phyloP scores from a whole-genome alignment of 2,888 invertebrate genomes.

The Merodon equestris region DNA sequence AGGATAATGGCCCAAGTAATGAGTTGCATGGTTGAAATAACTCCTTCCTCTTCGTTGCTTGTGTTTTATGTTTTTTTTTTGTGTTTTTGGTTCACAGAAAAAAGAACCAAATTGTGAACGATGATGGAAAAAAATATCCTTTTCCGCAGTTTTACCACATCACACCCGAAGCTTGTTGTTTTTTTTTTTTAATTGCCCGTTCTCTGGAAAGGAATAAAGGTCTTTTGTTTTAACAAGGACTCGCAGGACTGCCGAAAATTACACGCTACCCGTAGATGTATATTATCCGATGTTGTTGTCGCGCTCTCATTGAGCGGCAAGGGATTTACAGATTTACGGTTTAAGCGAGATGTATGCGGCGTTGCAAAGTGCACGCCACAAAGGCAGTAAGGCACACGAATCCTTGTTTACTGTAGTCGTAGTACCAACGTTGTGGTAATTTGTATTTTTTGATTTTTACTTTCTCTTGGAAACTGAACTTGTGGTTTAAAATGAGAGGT shows the following conservation, averaged over 20 bases:
- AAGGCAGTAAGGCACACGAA: conserved; percentile 14
- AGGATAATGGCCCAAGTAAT: conserved; percentile 64
- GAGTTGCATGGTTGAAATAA: conserved; percentile 65
- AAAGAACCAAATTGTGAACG: conserved; percentile 1
- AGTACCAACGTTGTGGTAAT: too few species aligned
- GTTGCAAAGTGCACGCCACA: conserved; percentile 57
- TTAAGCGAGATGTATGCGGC: conserved; percentile 53
- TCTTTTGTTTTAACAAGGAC: conserved; percentile 12
- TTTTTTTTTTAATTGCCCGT: conserved; percentile 10
- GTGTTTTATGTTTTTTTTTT: too few species aligned
- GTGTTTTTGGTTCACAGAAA: conserved; percentile 31
- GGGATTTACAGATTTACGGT: conserved; percentile 47
- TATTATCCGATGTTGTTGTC: conserved; percentile 15
- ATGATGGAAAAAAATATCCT: conserved; percentile 45
- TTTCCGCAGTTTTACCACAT: conserved; percentile 59
- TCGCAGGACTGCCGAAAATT: conserved; percentile 61
- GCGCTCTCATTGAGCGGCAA: conserved; percentile 19
- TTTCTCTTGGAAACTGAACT: too few species aligned
- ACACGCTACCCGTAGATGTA: conserved; percentile 36
- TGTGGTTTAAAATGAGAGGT: too few species aligned
- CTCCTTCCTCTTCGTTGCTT: conserved; percentile 49
- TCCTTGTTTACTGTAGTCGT: too few species aligned
- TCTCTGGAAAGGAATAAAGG: too few species aligned
- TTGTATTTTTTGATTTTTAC: too few species aligned
- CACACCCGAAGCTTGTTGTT: conserved; percentile 47